Conservation (phyloP, 2,113 vertebrate species). For the Sander vitreus region DNA sequence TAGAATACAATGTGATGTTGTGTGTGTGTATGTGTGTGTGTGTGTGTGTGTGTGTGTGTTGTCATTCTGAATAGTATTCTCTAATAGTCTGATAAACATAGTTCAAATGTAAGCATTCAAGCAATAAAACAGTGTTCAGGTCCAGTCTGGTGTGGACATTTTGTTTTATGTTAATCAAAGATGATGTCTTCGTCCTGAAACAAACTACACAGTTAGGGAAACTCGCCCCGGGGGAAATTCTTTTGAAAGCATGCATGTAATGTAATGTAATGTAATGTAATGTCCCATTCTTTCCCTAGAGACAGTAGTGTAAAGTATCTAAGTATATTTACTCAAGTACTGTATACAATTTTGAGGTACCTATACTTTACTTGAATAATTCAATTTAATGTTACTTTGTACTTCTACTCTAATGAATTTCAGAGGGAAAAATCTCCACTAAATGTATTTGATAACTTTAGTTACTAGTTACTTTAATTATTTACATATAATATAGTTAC, state of each 20-base stretch:
- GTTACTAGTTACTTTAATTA: too few species aligned
- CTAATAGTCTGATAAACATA: constrained; percentile 19
- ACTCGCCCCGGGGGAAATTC: background rate
- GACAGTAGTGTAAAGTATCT: too few species aligned
- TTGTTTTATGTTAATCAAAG: constrained; percentile 2
- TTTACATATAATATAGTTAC: too few species aligned
- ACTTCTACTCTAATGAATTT: too few species aligned
- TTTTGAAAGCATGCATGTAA: background rate
- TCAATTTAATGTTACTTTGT: too few species aligned
- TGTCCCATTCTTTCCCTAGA: background rate
- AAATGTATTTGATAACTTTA: too few species aligned
- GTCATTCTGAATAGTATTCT: constrained; percentile 9
- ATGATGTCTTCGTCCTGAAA: background rate
- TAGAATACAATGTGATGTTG: background rate
- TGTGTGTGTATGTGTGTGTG: constrained; percentile 14
- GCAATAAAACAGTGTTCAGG: constrained; percentile 59
- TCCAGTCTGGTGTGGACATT: constrained; percentile 28
- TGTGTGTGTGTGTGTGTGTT: constrained; percentile 13
- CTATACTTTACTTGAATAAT: too few species aligned
- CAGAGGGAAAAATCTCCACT: too few species aligned
- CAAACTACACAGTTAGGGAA: background rate
- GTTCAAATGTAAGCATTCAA: constrained; percentile 33
- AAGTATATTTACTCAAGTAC: too few species aligned
- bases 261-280: background rate
- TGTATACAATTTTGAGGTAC: too few species aligned